Conservation (phyloP, 2,797 vertebrate species). For the Catamblyrhynchus diadema region DNA sequence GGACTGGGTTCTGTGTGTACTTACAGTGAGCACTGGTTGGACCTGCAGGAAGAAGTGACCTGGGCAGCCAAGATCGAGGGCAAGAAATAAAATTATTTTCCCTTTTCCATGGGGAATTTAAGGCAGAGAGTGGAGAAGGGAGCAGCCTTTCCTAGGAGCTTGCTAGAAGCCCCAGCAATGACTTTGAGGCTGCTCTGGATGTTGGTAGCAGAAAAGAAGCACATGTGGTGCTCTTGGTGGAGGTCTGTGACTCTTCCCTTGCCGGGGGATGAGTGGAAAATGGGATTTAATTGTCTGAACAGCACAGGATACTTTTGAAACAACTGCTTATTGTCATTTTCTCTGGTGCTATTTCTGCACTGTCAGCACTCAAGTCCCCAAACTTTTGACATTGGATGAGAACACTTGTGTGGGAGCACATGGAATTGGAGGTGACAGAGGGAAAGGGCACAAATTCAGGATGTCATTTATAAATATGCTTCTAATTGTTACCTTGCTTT, state of each 20-base stretch:
- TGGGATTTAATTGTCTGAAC: background rate
- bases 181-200: background rate
- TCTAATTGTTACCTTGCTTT: background rate
- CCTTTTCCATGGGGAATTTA: background rate
- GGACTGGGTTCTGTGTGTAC: background rate
- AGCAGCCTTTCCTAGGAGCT: background rate
- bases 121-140: background rate
- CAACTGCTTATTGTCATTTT: background rate
- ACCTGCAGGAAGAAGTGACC: background rate
- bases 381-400: fast-evolving
- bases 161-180: background rate
- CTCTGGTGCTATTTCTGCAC: background rate
- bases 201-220: background rate
- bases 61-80: background rate
- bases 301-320: background rate
- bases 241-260: background rate
- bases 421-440: background rate
- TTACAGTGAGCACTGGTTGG: background rate
- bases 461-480: background rate
- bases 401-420: background rate
- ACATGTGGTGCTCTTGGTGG: background rate
- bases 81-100: background rate
- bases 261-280: background rate
- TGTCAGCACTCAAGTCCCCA: background rate
- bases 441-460: background rate